Evolutionary conservation across 2,113 vertebrate genomes (phyloP).

Genomic region (Thunnus maccoyii): DNA sequence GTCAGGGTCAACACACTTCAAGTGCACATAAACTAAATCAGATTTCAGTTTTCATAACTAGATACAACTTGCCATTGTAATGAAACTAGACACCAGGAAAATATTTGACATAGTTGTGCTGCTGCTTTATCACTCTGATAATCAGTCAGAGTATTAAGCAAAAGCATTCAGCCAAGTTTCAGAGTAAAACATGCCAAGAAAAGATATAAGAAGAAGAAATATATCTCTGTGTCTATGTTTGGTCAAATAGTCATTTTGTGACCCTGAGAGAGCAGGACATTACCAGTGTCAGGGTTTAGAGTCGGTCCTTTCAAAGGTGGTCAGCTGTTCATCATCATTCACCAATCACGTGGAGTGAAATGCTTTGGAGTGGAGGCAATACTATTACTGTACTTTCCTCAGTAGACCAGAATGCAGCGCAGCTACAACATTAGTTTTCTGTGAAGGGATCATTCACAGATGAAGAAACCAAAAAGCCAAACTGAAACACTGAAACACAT

Average conservation of each 20-base stretch:
- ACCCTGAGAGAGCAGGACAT: too few species aligned
- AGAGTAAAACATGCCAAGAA: background rate
- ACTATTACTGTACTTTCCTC: too few species aligned
- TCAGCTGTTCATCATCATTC: too few species aligned
- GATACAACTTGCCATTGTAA: slow-evolving; percentile 32
- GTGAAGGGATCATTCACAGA: too few species aligned
- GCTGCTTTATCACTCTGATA: slow-evolving; percentile 3
- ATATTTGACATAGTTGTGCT: slow-evolving; percentile 27
- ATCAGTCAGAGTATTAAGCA: background rate
- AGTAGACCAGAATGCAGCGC: too few species aligned
- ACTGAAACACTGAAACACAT: too few species aligned
- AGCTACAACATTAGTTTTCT: too few species aligned
- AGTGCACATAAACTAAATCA: background rate
- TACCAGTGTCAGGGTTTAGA: background rate
- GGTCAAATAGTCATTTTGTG: background rate
- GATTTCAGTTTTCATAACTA: background rate
- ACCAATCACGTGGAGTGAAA: too few species aligned
- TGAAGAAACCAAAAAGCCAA: too few species aligned
- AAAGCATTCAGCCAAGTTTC: background rate
- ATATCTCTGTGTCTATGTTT: background rate
- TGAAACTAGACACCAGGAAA: background rate
- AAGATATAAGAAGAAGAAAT: background rate
- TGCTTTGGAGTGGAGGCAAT: too few species aligned
- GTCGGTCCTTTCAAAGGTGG: too few species aligned
- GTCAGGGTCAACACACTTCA: background rate